Evolutionary conservation across 2,888 invertebrate genomes (phyloP), one percentile per base, ranked within the genome.

Genomic region (Drosophila mayaguana): DNA sequence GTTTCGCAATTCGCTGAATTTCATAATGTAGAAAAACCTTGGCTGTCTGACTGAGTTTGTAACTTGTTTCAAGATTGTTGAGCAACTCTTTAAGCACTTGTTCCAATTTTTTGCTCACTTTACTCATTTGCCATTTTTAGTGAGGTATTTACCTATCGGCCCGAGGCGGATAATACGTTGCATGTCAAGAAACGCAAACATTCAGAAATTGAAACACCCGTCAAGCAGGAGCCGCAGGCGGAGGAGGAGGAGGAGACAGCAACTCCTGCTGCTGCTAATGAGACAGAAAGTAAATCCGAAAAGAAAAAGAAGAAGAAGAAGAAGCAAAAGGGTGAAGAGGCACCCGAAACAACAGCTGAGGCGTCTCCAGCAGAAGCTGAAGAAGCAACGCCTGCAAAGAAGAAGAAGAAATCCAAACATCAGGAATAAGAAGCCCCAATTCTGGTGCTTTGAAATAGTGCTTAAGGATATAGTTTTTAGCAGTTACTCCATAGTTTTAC

Each of bases 111-210:
- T 50, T 32, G 32, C 32, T 32, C 32, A 50, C 48, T 25, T 32
- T 42, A 40, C 14, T 43, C 11, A 32, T 55, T 50, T 54, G 22
- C 12, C 54, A 63, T 75, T 81, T 81, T 36, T 64, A 92, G 97
- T 86, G 97, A 98, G 94, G 95, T 97, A 57, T 94, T 96, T 81
- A 95, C 96, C 43, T 98, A 98, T 93, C 95, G 96, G 51, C 94
- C 94, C 11, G 96, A 96, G 4, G 96, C 95, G 0, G 98, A 98
- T 93, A 97, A 96, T 50, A 97, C 98, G 0, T 92, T 98, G 45
- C 95, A 95, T 7, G 83, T 85, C 0, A 92, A 92, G 72, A 92
- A 92, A 64, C 89, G 92, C 54, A 95, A 95, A 81, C 92, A 94
- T 18, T 94, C 95, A 72, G 94, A 93, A 50, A 92, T 91, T 2